phyloP scores from a whole-genome alignment of 2,797 vertebrate species.

The Brachymystax lenok region DNA sequence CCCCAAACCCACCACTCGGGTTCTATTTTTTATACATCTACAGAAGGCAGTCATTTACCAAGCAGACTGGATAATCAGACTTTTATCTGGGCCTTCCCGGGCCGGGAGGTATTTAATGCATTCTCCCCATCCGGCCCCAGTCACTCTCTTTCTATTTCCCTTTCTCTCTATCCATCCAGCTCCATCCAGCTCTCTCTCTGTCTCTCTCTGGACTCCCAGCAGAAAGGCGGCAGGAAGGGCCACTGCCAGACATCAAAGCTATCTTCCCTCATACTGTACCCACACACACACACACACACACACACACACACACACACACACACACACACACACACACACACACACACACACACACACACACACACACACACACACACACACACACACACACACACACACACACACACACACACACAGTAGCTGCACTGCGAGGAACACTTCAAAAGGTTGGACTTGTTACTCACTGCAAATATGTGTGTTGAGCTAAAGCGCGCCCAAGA shows the following conservation, averaged over 20 bases:
- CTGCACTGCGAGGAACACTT: slow-evolving; percentile 57
- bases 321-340: slow-evolving; percentile 18
- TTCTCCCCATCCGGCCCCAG: slow-evolving; percentile 33
- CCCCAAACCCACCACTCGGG: background rate
- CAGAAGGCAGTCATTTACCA: slow-evolving; percentile 33
- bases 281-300: slow-evolving; percentile 5
- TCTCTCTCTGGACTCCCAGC: slow-evolving; percentile 43
- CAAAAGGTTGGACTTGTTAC: slow-evolving; percentile 62
- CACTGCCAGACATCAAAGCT: slow-evolving; percentile 59
- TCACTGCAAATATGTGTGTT: slow-evolving; percentile 62
- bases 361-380: slow-evolving; percentile 5
- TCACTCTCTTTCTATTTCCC: slow-evolving; percentile 12
- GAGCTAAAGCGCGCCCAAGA: slow-evolving; percentile 59
- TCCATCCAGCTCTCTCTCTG: slow-evolving; percentile 5
- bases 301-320: slow-evolving; percentile 4
- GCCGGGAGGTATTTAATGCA: slow-evolving; percentile 48
- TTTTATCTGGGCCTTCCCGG: slow-evolving; percentile 50
- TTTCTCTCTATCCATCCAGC: background rate
- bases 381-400: slow-evolving; percentile 12
- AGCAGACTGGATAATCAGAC: slow-evolving; percentile 42
- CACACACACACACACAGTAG: slow-evolving; percentile 1
- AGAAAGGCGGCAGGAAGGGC: slow-evolving; percentile 54
- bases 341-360: slow-evolving; percentile 7
- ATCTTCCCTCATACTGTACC: slow-evolving; percentile 12
- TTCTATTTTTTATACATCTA: slow-evolving; percentile 4